Evolutionary conservation across 1,140 invertebrate species (phyloP).

Genomic region (Phenacoccus solenopsis): DNA sequence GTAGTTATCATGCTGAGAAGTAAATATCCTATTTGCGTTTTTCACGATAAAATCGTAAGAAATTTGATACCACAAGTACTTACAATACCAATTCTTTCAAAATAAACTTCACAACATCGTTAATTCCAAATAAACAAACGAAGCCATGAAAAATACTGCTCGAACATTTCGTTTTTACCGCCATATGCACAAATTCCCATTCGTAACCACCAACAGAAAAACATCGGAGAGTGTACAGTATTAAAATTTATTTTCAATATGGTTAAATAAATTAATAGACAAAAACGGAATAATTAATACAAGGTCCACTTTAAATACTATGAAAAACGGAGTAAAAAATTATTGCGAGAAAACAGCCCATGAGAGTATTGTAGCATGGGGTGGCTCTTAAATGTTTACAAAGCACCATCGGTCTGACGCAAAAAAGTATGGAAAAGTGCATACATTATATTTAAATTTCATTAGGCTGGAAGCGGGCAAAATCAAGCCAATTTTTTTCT

Average conservation of each 20-base stretch:
- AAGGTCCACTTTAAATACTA: neutral
- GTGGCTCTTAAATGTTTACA: neutral
- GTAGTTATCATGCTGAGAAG: too few species aligned
- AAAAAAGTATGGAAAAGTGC: conserved; percentile 6
- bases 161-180: too few species aligned
- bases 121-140: too few species aligned
- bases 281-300: conserved; percentile 10
- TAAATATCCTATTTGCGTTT: too few species aligned
- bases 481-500: neutral
- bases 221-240: too few species aligned
- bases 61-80: too few species aligned
- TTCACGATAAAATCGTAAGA: too few species aligned
- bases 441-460: neutral
- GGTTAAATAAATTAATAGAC: conserved; percentile 8
- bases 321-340: conserved; percentile 9
- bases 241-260: conserved; percentile 7
- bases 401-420: conserved; percentile 1
- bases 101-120: too few species aligned
- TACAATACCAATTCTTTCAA: too few species aligned
- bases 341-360: conserved; percentile 7
- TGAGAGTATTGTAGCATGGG: neutral
- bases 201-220: too few species aligned
- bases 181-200: too few species aligned
- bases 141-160: too few species aligned
- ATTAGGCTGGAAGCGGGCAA: conserved; percentile 7